phyloP scores from a whole-genome alignment of 2,888 invertebrate species.

The Cepaea hortensis region DNA sequence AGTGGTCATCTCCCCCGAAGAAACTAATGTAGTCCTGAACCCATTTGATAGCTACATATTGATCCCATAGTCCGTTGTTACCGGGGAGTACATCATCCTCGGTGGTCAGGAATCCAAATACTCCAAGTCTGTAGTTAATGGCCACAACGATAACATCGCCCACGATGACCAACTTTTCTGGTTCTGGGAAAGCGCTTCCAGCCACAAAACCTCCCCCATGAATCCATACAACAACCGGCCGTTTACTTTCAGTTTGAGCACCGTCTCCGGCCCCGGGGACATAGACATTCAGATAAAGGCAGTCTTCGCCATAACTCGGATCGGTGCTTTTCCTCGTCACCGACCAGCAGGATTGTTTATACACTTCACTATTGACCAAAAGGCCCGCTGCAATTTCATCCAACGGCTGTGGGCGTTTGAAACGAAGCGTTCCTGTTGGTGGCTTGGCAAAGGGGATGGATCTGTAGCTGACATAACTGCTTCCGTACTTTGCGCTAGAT shows the following conservation, averaged over 20 bases:
- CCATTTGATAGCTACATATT: conserved; percentile 48
- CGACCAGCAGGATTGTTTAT: conserved; percentile 36
- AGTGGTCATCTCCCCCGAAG: conserved; percentile 44
- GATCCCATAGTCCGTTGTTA: conserved; percentile 52
- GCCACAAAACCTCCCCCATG: conserved; percentile 48
- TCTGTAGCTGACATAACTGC: conserved; percentile 28
- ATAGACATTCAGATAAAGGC: conserved; percentile 45
- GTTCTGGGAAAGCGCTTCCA: conserved; percentile 44
- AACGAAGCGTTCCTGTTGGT: conserved; percentile 46
- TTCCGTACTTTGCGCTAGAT: not conserved
- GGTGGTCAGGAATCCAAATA: conserved; percentile 46
- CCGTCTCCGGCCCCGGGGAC: not conserved
- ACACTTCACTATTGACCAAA: not conserved
- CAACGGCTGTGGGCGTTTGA: conserved; percentile 42
- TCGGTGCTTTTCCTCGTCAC: conserved; percentile 20
- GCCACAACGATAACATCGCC: conserved; percentile 35
- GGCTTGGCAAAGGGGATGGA: conserved; percentile 50
- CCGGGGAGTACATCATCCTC: conserved; percentile 34
- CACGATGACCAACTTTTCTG: conserved; percentile 28
- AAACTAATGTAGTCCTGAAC: conserved; percentile 45
- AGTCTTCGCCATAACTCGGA: conserved; percentile 42
- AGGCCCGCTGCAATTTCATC: not conserved
- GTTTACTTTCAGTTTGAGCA: not conserved
- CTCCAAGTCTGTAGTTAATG: conserved; percentile 42
- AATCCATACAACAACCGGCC: conserved; percentile 36